Percentiles rank a stretch among this genome's conserved stretches.
Evolutionary conservation across 64 coral and sea anemone species (phyloP).

Genomic region (Montipora foliosa): DNA sequence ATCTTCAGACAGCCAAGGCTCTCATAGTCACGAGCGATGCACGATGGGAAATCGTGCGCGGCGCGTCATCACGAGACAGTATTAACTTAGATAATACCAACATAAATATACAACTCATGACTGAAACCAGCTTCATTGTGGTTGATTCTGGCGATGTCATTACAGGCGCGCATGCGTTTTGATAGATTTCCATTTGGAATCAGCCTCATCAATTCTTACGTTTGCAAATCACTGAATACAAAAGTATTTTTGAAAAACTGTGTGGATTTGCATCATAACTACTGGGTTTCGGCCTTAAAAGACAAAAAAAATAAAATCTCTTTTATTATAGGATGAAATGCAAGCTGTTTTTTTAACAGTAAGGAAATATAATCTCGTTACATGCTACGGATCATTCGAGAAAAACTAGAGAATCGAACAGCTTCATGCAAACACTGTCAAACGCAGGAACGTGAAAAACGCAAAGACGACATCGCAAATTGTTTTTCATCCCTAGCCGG

Average conservation of each 20-base stretch:
- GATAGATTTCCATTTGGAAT: background rate
- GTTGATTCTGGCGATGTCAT: background rate
- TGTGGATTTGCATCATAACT: no score
- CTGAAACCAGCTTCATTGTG: background rate
- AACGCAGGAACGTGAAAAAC: background rate
- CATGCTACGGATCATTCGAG: no score
- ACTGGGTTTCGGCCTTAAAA: no score
- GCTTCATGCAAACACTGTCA: no score
- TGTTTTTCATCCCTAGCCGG: no score
- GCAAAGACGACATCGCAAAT: background rate
- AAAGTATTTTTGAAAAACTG: no score
- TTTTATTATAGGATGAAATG: no score
- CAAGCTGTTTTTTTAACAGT: no score
- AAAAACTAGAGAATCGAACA: no score
- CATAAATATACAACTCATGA: background rate
- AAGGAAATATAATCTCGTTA: no score
- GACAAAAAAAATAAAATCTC: no score
- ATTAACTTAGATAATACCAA: background rate
- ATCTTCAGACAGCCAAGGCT: slow-evolving; percentile 29
- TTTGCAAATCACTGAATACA: background rate
- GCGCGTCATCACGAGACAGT: slow-evolving; percentile 17
- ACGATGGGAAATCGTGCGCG: background rate
- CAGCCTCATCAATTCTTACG: no score
- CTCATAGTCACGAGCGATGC: background rate
- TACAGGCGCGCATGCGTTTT: background rate